Evolutionary conservation across 2,888 invertebrate genomes (phyloP).

Genomic region (Hemistola chrysoprasaria): DNA sequence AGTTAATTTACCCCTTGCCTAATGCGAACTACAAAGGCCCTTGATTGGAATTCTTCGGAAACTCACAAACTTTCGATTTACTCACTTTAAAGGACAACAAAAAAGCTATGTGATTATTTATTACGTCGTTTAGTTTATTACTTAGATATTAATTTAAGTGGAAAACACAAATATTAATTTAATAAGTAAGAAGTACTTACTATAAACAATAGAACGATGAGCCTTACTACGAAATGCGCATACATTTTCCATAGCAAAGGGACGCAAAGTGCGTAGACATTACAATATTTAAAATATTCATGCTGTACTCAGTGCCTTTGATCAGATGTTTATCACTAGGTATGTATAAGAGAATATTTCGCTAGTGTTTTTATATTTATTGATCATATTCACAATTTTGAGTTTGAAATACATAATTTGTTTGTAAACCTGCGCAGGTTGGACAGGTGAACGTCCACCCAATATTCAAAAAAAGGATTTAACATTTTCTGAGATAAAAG

Average conservation of each 20-base stretch:
- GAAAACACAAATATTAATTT: not conserved
- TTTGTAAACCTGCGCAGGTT: too few species aligned
- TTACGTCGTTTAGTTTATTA: constrained; percentile 9
- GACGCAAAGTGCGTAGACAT: constrained; percentile 34
- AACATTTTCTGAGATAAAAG: too few species aligned
- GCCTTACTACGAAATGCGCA: constrained; percentile 39
- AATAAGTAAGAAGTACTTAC: not conserved
- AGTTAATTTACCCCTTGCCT: constrained; percentile 23
- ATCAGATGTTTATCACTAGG: constrained; percentile 22
- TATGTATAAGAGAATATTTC: constrained; percentile 18
- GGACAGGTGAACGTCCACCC: too few species aligned
- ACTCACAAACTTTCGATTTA: constrained; percentile 36
- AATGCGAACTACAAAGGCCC: constrained; percentile 35
- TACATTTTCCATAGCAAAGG: constrained; percentile 35
- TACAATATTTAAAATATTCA: constrained; percentile 41
- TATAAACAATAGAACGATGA: constrained; percentile 27
- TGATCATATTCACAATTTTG: too few species aligned
- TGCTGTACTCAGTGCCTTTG: constrained; percentile 30
- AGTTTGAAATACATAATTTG: too few species aligned
- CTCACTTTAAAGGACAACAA: constrained; percentile 24
- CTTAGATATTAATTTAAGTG: too few species aligned
- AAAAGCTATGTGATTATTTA: constrained; percentile 28
- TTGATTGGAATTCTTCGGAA: constrained; percentile 46
- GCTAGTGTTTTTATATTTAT: constrained; percentile 4
- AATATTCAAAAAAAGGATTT: too few species aligned